Evolutionary conservation across 2,888 invertebrate species (phyloP).

Genomic region (Venustoraphidia nigricollis): DNA sequence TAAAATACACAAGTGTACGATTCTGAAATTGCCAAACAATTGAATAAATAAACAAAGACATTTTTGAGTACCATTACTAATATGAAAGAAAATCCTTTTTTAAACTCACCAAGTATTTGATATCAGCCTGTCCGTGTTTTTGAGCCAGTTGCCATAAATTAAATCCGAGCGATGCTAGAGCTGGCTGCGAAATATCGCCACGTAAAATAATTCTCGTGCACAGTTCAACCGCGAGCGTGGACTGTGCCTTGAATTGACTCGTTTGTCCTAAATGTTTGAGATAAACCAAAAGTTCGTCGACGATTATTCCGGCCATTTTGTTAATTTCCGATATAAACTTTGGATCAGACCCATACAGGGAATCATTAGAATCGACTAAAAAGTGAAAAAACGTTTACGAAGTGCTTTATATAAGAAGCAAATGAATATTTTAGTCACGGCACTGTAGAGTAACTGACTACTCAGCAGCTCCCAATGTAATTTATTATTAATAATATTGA

Average conservation of each 20-base stretch:
- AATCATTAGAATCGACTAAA: conserved; percentile 82
- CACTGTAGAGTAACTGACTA: too few relatives aligned
- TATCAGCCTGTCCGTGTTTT: conserved; percentile 34
- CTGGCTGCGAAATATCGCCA: conserved; percentile 42
- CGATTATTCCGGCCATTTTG: conserved; percentile 55
- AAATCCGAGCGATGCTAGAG: conserved; percentile 49
- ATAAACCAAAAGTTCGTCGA: conserved; percentile 58
- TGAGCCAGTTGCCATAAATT: conserved; percentile 73
- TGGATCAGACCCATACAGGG: conserved; percentile 76
- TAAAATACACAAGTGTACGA: conserved; percentile 16
- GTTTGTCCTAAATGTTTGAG: conserved; percentile 53
- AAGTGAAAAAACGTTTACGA: conserved; percentile 13
- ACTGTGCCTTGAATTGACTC: conserved; percentile 50
- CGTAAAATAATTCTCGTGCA: conserved; percentile 50
- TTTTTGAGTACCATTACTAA: background rate
- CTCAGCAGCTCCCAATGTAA: too few relatives aligned
- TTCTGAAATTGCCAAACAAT: conserved; percentile 14
- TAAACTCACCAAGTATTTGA: conserved; percentile 22
- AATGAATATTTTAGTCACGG: background rate
- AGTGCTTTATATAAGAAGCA: conserved; percentile 6
- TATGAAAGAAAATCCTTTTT: background rate
- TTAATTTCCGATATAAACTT: conserved; percentile 73
- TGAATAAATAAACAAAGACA: background rate
- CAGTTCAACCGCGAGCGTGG: conserved; percentile 56
- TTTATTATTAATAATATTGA: too few relatives aligned